Evolutionary conservation across 2,888 invertebrate genomes (phyloP), one percentile per base, ranked within the genome.

Genomic region (Lingula anatina): DNA sequence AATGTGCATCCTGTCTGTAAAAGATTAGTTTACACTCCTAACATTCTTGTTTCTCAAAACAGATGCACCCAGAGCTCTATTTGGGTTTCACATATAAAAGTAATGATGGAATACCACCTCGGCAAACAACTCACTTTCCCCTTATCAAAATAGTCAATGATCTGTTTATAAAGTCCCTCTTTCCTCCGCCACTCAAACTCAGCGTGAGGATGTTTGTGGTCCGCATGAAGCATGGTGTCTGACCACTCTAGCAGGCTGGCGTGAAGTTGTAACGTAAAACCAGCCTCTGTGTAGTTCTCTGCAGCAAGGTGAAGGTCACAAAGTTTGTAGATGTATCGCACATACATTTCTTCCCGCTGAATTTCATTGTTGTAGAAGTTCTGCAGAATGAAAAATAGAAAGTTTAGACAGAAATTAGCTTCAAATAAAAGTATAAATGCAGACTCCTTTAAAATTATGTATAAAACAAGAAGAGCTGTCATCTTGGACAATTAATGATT

Each of bases 321-420:
- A 31, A 96, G 80, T 74, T 94, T 94, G 80, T 94, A 93, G 55
- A 96, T 93, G 78, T 96, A 96, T 47, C 89, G 86, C 44, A 94
- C 80, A 77, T 95, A 96, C 90, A 95, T 92, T 78, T 94, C 93
- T 67, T 92, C 90, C 24, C 93, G 84, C 68, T 94, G 91, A 60
- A 93, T 91, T 79, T 94, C 93, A 73, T 90, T 91, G 76, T 93
- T 92, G 81, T 95, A 95, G 76, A 95, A 96, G 71, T 94, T 93
- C 89, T 90, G 81, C 28, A 77, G 59, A 39, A 37, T 73, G 46
- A 55, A 59, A 27, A 46, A 35, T 31, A 44, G n/a, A n/a, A n/a
- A n/a, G n/a, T n/a, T n/a, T n/a, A n/a, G n/a, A 28, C 35, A 35
- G n/a, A 12, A n/a, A 12, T n/a, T 35, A 35, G n/a, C n/a, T 35